Percentiles rank a stretch among this genome's conserved stretches.
These are phyloP conservation scores for Engraulis encrasicolus DNA, from an alignment of 2,113 vertebrate genomes.

Conservation along the genomic window DNA sequence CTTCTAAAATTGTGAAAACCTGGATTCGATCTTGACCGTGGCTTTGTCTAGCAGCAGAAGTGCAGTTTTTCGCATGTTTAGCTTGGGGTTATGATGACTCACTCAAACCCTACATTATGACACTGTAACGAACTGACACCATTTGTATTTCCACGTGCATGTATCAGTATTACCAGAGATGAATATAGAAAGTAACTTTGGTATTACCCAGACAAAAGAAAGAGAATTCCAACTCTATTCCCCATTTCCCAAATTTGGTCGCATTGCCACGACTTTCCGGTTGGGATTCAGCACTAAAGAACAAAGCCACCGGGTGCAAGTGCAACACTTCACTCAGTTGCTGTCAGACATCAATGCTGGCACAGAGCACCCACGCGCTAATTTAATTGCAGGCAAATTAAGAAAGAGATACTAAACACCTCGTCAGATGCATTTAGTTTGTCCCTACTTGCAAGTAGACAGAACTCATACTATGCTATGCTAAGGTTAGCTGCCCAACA, in stretches of 20 bases:
- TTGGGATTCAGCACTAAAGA: not conserved
- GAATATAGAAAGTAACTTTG: too few relatives aligned
- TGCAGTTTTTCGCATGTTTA: too few relatives aligned
- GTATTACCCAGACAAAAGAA: too few relatives aligned
- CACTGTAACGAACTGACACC: too few relatives aligned
- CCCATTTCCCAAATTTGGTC: conserved; percentile 13
- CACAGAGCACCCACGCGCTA: too few relatives aligned
- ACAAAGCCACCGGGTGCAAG: not conserved
- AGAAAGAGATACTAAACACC: not conserved
- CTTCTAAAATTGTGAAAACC: too few relatives aligned
- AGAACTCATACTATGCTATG: not conserved
- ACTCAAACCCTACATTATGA: too few relatives aligned
- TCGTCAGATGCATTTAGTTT: not conserved
- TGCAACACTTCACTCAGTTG: not conserved
- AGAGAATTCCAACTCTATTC: not conserved
- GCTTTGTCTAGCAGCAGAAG: too few relatives aligned
- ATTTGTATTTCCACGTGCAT: too few relatives aligned
- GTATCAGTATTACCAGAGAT: too few relatives aligned
- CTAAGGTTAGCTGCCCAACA: conserved; percentile 4
- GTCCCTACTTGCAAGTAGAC: not conserved
- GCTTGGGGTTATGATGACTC: too few relatives aligned
- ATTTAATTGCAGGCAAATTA: not conserved
- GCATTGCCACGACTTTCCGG: conserved; percentile 9
- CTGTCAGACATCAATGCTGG: not conserved
- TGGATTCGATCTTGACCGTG: too few relatives aligned